Evolutionary conservation across 2,113 vertebrate genomes (phyloP), one percentile per base, ranked within the genome.

Genomic region (Hypomesus transpacificus): DNA sequence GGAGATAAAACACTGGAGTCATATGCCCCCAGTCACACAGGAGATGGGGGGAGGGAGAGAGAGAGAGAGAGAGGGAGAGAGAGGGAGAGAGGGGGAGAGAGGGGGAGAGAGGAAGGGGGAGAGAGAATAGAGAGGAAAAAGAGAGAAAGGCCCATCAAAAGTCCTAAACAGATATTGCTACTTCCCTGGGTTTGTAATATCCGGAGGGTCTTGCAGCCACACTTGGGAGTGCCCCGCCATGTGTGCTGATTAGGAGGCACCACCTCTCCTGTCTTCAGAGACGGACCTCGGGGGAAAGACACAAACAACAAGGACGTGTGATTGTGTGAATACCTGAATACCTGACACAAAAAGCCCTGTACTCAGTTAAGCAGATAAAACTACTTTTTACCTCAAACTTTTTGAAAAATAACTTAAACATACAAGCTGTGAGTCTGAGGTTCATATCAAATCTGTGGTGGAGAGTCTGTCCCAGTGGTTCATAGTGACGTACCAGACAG

Each of bases 241-340:
- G 34, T 82, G 58, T 65, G 74, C 78, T 88, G 87, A 91, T 89
- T 90, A 86, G 87, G 88, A 88, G 71, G 60, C 71, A 68, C 74
- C 70, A 66, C 73, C 22, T 74, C 79, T 71, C 69, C 75, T 75
- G 75, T 81, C 58, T 73, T 69, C 79, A 79, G 77, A 70, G 18
- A 72, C 68, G 34, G 67, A 66, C 85, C 81, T 79, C 79, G 79
- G 80, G 85, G 75, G 75, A 80, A 75, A 68, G 69, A 65, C 76
- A 66, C 81, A 87, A 89, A 87, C 78, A 78, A 31, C 73, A 67
- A 83, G 68, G 63, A 69, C 70, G 75, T 76, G 75, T 89, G 78
- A 86, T 85, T 86, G 82, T 86, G 76, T 85, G 80, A 80, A 84
- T 88, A 88, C 84, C 87, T 88, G 81, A 79, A 80, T 21, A 70